These are phyloP conservation scores for Caenorhabditis sp. DNA, from an alignment of 2,888 invertebrate genomes.

Conservation along the genomic window DNA sequence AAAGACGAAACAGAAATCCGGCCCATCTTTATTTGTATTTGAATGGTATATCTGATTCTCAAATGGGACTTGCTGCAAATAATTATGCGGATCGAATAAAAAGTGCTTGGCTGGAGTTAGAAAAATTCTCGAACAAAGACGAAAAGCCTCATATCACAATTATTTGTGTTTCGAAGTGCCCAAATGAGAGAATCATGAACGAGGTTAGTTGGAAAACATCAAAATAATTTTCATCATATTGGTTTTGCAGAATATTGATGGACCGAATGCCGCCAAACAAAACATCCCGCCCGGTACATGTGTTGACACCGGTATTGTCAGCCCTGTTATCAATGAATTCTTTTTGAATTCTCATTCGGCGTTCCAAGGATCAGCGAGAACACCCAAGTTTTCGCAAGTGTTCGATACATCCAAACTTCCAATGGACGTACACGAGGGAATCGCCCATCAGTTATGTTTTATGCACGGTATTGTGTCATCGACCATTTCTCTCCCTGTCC, in stretches of 20 bases:
- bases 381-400: slow-evolving; percentile 18
- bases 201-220: not conserved
- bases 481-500: slow-evolving; percentile 15
- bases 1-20: not conserved
- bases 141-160: not conserved
- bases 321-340: slow-evolving; percentile 20
- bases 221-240: not conserved
- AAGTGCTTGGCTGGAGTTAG: not conserved
- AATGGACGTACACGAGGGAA: slow-evolving; percentile 3
- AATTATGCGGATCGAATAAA: slow-evolving; percentile 6
- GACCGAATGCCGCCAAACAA: slow-evolving; percentile 1
- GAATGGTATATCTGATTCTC: slow-evolving; percentile 29
- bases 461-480: slow-evolving; percentile 24
- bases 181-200: not conserved
- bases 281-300: slow-evolving; percentile 30
- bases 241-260: not conserved
- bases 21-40: slow-evolving; percentile 15
- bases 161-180: not conserved
- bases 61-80: not conserved
- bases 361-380: slow-evolving; percentile 30
- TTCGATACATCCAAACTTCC: not conserved
- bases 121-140: too few relatives aligned
- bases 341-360: slow-evolving; percentile 26
- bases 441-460: slow-evolving; percentile 16
- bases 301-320: slow-evolving; percentile 22